Evolutionary conservation across 2,797 vertebrate species (phyloP), one percentile per base, ranked within the genome.

Genomic region (Galago senegalensis): DNA sequence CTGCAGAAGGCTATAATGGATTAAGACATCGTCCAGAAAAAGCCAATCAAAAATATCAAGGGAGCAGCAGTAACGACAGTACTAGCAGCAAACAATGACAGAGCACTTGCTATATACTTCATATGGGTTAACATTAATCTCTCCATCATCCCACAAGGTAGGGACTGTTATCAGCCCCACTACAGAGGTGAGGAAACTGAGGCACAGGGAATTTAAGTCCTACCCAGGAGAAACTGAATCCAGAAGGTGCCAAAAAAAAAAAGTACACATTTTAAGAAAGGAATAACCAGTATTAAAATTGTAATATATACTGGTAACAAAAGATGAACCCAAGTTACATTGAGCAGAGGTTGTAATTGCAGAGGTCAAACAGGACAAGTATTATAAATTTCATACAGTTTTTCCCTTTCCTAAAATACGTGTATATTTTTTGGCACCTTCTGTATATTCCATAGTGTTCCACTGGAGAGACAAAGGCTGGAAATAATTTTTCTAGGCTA

Each of bases 71-170:
- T 7, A 5, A 2, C 12, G 7, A 27, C 9, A 49, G 61, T 7
- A 27, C 1, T 0, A 20, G 53, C 5, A 14, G 53, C 40, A 7
- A 11, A 37, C 7, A 4, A 23, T 17, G 2, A 37, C 3, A n/a
- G 49, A 25, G 20, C 0, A 1, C 31, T 4, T 37, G 27, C 23
- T 1, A 0, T 0, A 40, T 2, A 29, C 34, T 65, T 7, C 25
- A 4, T 13, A 7, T 0, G 1, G 5, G 4, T 61, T 10, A 20
- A 43, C 8, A 2, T 40, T 27, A 27, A 13, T 25, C 34, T 40
- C 4, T 56, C n/a, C 20, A 2, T 3, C 10, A 7, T 10, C 53
- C 29, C 37, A 13, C 0, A 9, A 4, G 49, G 80, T 7, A 53
- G 86, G 11, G 10, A 18, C 67, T 80, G 37, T 37, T n/a, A 81